Base-by-base conservation (phyloP, 2,797 vertebrate species). In the Syngnathus rostellatus region DNA sequence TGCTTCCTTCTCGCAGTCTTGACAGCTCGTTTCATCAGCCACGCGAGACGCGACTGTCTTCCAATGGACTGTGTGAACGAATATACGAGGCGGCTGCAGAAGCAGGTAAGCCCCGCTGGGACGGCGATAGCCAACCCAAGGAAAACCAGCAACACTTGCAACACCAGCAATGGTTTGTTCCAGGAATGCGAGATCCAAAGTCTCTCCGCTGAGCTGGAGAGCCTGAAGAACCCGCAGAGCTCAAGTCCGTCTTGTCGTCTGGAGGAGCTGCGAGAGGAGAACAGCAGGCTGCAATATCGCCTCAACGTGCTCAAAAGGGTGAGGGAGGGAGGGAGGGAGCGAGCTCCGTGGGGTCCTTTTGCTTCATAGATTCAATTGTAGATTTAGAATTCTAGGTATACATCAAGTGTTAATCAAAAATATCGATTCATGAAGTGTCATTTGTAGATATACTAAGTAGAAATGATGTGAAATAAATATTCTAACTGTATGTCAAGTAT, bases 251-350 rank as follows among this genome's bases (percentile, higher is more conserved):
- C 93, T 8, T 69, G 90, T 0, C 87, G 75, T 21, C 79, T 98
- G 81, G 91, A 93, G 0, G 87, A 89, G 14, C 81, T 99, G 72
- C 78, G 79, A 51, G 95, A 97, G 71, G 95, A 99, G 68, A 99
- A 98, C 83, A 6, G 88, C 50, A 92, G 87, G 62, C 90, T 99
- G 5, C 95, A 96, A 45, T 98, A 99, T 67, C 92, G 95, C 0
- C 71, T 97, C 61, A 96, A 94, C 77, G 88, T 97, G 79, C 91
- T 99, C 2, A 93, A 74, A 64, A 92, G 87, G 84, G 97, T 97
- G 72, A 8, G 11, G 5, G 9, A 7, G 3, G 0, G 31, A 31
- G 3, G 2, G 31, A 31, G 31, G 2, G 31, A 31, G 12, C 3
- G 12, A 19, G 50, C 31, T 31, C 31, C 31, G 31, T 31, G 31